These are phyloP conservation scores for Engraulis encrasicolus DNA, from an alignment of 2,113 vertebrate genomes.

Conservation along the genomic window DNA sequence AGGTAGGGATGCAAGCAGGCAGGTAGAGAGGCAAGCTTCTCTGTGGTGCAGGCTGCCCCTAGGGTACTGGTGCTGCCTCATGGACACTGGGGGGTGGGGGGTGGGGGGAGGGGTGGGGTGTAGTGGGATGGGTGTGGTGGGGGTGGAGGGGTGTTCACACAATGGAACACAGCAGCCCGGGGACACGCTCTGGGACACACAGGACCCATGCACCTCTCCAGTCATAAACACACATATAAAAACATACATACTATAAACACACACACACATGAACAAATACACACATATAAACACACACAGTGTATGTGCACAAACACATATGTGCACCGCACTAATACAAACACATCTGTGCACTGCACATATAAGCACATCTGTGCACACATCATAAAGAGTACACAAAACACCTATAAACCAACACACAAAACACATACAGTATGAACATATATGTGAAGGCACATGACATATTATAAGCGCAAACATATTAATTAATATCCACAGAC, in stretches of 20 bases:
- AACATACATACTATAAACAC: too few relatives aligned
- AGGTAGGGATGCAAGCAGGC: too few relatives aligned
- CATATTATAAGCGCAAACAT: too few relatives aligned
- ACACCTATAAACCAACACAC: too few relatives aligned
- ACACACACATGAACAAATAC: conserved; percentile 12
- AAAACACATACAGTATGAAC: too few relatives aligned
- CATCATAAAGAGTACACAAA: too few relatives aligned
- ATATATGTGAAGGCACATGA: background rate
- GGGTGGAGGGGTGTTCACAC: conserved; percentile 67
- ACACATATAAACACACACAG: conserved; percentile 3
- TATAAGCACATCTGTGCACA: too few relatives aligned
- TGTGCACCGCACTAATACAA: too few relatives aligned
- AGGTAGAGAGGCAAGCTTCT: too few relatives aligned
- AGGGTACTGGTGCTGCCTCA: conserved; percentile 66
- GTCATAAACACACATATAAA: background rate
- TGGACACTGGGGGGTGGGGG: conserved; percentile 56
- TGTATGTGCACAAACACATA: background rate
- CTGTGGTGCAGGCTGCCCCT: conserved; percentile 63
- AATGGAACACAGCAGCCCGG: conserved; percentile 51
- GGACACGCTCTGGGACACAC: conserved; percentile 48
- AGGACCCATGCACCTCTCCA: background rate
- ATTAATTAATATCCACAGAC: conserved; percentile 21
- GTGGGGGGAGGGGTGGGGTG: too few relatives aligned
- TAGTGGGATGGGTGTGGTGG: too few relatives aligned
- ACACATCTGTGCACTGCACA: too few relatives aligned